Conservation (phyloP, 1,140 invertebrate genomes). For the Macrostomum lignano region DNA sequence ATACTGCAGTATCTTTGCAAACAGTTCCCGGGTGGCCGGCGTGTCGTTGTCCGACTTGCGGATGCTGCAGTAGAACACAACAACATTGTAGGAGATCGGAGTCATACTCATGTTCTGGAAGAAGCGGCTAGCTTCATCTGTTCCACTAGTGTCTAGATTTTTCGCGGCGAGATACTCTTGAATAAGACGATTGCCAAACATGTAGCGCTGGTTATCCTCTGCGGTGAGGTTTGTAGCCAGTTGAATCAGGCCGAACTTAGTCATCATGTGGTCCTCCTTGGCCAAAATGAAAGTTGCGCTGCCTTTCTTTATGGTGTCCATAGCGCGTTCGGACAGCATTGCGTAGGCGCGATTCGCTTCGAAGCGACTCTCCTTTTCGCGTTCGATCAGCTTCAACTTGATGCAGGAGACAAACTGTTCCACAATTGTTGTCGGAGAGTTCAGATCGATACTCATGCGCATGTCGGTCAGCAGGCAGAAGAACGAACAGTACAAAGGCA, state of each 20-base stretch:
- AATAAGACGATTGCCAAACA: not conserved
- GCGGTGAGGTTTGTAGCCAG: not conserved
- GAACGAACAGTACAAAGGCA: conserved; percentile 1
- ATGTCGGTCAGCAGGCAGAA: conserved; percentile 2
- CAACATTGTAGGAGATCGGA: not conserved
- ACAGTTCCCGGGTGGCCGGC: not conserved
- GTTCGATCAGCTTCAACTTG: conserved; percentile 1
- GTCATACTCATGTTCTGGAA: conserved; percentile 1
- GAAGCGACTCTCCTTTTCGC: conserved; percentile 2
- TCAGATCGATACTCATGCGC: not conserved
- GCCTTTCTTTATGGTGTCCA: conserved; percentile 1
- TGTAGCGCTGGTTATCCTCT: not conserved
- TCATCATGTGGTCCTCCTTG: not conserved
- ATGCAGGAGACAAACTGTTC: conserved; percentile 2
- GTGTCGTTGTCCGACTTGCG: not conserved
- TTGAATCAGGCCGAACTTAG: not conserved
- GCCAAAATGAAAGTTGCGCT: not conserved
- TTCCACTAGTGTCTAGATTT: not conserved
- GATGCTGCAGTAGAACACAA: conserved; percentile 1
- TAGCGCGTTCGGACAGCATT: not conserved
- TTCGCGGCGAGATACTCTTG: conserved; percentile 2
- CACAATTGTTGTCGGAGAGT: not conserved
- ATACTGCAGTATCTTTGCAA: not conserved
- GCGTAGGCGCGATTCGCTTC: not conserved
- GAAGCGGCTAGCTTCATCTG: not conserved